These are phyloP conservation scores for Monopterus albus DNA, from an alignment of 2,113 vertebrate genomes.

Conservation along the genomic window DNA sequence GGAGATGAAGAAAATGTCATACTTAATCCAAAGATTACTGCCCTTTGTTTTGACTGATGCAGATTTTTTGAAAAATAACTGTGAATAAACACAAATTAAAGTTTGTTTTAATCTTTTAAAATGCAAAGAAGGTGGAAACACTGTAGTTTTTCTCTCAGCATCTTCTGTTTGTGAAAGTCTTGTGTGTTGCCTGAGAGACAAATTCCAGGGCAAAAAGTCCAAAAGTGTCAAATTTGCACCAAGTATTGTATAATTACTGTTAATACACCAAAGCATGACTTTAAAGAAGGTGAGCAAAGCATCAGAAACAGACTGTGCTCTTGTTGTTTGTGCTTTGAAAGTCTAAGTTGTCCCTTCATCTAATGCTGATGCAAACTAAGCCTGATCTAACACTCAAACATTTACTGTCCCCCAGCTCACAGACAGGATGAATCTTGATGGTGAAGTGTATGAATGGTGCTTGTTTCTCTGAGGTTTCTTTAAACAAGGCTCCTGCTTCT, in stretches of 20 bases:
- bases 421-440: constrained; percentile 8
- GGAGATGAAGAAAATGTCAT: no score
- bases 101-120: no score
- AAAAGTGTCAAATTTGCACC: background rate
- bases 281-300: background rate
- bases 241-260: background rate
- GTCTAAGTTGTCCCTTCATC: background rate
- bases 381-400: background rate
- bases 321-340: background rate
- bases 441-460: background rate
- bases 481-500: constrained; percentile 1
- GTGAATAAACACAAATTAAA: no score
- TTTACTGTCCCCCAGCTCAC: background rate
- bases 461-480: constrained; percentile 21
- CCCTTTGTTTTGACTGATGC: no score
- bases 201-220: no score
- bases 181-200: background rate
- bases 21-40: no score
- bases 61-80: no score
- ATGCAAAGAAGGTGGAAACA: no score
- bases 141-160: no score
- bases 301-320: background rate
- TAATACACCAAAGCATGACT: background rate
- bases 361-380: background rate
- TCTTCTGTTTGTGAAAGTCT: no score